Evolutionary conservation across 1,140 invertebrate genomes (phyloP), one percentile per base, ranked within the genome.

Genomic region (Cydia fagiglandana): DNA sequence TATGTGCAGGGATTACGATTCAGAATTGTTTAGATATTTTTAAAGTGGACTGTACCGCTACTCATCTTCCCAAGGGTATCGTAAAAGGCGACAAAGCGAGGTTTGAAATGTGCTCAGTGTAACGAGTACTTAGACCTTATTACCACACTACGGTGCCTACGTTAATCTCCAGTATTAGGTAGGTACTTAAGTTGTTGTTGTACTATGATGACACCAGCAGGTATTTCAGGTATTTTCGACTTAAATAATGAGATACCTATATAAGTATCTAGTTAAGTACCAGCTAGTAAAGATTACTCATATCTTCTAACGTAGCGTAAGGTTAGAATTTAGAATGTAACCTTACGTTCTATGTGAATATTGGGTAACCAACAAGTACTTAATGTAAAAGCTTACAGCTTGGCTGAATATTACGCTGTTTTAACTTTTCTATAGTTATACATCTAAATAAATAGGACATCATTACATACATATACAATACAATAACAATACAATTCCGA

Each of bases 51-150:
- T 53, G 50, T 7, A n/a, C 56, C 15, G 17, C 9, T 24, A 24
- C 17, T 24, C 56, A 24, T 61, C 56, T 61, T 61, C 20, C 56
- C 56, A n/a, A 61, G 56, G 56, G 17, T 24, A 24, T 61, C 20
- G 56, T 24, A 61, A 61, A 61, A 17, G 53, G n/a, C 53, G 53
- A 56, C 53, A 56, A 17, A 24, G 56, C 20, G 20, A 24, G 20
- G 56, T 61, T 61, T 61, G 17, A 61, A 61, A 61, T 61, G 20
- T 61, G 20, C 56, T 61, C 56, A 61, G 20, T 12, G 56, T 61
- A 61, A 56, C 53, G 53, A 56, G 15, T 56, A 17, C 53, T 56
- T 17, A 56, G 53, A n/a, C 15, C 53, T 15, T 15, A 56, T 56
- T 56, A 56, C 53, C 7, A 56, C 53, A 56, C 6, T 56, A n/a